Conservation (phyloP, 2,113 vertebrate species). For the Jaculus jaculus region DNA sequence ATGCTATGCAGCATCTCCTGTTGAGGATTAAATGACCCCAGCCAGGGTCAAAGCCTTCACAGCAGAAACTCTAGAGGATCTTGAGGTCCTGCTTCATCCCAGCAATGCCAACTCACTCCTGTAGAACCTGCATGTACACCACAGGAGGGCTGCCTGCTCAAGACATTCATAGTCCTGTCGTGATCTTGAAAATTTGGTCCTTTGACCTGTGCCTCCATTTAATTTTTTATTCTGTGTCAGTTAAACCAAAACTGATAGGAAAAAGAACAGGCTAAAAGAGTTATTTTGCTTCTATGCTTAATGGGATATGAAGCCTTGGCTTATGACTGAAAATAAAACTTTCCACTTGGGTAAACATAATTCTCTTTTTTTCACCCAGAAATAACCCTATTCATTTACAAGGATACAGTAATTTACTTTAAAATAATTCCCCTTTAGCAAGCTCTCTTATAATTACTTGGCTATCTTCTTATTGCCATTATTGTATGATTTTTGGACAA, state of each 20-base stretch:
- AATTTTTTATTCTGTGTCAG: constrained; percentile 57
- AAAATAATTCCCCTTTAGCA: constrained; percentile 66
- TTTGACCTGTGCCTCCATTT: constrained; percentile 64
- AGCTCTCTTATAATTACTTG: constrained; percentile 68
- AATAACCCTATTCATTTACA: constrained; percentile 76
- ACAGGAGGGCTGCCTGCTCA: not conserved
- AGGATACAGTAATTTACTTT: constrained; percentile 68
- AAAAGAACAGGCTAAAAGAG: constrained; percentile 67
- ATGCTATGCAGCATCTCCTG: not conserved
- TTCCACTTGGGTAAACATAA: constrained; percentile 78
- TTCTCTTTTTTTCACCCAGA: constrained; percentile 50
- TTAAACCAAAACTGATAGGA: constrained; percentile 69
- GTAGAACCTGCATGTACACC: not conserved
- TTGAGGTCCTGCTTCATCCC: not conserved
- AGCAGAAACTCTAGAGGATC: not conserved
- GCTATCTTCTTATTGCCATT: constrained; percentile 50
- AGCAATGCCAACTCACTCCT: not conserved
- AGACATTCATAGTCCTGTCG: not conserved
- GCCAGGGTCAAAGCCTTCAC: not conserved
- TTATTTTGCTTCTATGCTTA: constrained; percentile 67
- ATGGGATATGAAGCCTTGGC: constrained; percentile 68
- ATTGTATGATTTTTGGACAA: constrained; percentile 43
- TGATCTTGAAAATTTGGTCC: constrained; percentile 57
- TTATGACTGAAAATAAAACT: constrained; percentile 76
- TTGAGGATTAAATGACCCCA: not conserved